phyloP scores from a whole-genome alignment of 1,140 invertebrate genomes.

The Hyposmocoma kahamanoa region DNA sequence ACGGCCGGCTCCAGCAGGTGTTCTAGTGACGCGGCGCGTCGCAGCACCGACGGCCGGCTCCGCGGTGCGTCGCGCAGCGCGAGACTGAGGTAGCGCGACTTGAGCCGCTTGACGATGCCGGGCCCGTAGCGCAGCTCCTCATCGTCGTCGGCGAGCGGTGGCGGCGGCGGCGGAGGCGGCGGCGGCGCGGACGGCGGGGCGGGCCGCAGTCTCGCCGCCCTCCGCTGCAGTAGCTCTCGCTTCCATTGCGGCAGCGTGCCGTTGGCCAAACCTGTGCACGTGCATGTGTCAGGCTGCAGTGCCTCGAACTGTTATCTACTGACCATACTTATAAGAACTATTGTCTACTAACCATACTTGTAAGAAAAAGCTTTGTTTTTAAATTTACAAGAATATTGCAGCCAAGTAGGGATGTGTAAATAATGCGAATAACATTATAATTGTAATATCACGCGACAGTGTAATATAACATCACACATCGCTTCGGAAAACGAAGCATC shows the following conservation, averaged over 20 bases:
- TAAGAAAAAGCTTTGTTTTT: no score
- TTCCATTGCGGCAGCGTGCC: slow-evolving; percentile 81
- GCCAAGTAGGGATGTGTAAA: no score
- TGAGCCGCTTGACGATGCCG: slow-evolving; percentile 90
- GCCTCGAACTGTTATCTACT: background rate
- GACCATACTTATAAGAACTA: no score
- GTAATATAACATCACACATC: no score
- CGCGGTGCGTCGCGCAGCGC: slow-evolving; percentile 81
- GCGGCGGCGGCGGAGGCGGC: slow-evolving; percentile 29
- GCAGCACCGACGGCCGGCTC: slow-evolving; percentile 78
- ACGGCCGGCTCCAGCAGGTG: slow-evolving; percentile 83
- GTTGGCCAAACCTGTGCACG: slow-evolving; percentile 50
- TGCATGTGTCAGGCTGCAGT: background rate
- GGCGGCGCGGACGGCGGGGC: slow-evolving; percentile 25
- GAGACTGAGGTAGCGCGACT: slow-evolving; percentile 88
- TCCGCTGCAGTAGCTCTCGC: slow-evolving; percentile 81
- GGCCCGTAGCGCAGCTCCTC: slow-evolving; percentile 93
- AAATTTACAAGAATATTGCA: no score
- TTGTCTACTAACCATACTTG: no score
- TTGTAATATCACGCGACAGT: no score
- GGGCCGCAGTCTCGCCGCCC: slow-evolving; percentile 46
- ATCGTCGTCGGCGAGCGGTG: slow-evolving; percentile 62
- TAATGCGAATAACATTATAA: no score
- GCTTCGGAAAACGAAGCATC: no score
- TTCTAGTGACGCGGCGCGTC: slow-evolving; percentile 88